Evolutionary conservation across 2,888 invertebrate genomes (phyloP).

Genomic region (Cephonodes hylas): DNA sequence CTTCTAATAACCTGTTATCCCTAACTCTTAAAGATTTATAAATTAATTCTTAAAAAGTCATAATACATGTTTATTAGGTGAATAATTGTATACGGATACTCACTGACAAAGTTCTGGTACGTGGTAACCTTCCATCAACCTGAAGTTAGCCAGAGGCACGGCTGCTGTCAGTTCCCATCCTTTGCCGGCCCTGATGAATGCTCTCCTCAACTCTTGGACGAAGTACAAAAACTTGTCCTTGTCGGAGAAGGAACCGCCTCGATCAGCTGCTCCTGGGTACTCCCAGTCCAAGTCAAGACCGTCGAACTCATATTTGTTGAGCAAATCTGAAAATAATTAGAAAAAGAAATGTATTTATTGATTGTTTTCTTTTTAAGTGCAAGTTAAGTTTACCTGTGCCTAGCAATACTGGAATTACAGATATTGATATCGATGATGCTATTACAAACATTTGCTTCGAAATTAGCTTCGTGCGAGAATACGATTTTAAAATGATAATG

Average conservation of each 20-base stretch:
- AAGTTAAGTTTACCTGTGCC: no score
- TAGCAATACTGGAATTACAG: no score
- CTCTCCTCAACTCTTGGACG: slow-evolving; percentile 89
- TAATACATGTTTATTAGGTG: neutral
- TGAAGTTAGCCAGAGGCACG: slow-evolving; percentile 92
- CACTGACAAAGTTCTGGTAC: slow-evolving; percentile 94
- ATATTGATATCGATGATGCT: no score
- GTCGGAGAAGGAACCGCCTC: slow-evolving; percentile 91
- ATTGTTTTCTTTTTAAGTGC: neutral
- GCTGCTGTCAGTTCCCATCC: slow-evolving; percentile 95
- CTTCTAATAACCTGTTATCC: neutral
- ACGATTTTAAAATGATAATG: no score
- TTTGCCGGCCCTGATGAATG: slow-evolving; percentile 87
- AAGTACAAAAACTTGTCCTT: slow-evolving; percentile 91
- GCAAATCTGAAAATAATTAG: slow-evolving; percentile 78
- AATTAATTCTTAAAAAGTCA: no score
- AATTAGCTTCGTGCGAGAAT: no score
- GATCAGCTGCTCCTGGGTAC: slow-evolving; percentile 93
- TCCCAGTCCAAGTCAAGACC: slow-evolving; percentile 96
- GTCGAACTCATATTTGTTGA: slow-evolving; percentile 89
- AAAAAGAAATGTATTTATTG: neutral
- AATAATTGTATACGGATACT: slow-evolving; percentile 47
- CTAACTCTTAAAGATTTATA: no score
- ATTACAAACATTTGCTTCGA: no score
- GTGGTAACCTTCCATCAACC: slow-evolving; percentile 94